Conservation (phyloP, 2,113 vertebrate genomes). For the Shinisaurus crocodilurus region DNA sequence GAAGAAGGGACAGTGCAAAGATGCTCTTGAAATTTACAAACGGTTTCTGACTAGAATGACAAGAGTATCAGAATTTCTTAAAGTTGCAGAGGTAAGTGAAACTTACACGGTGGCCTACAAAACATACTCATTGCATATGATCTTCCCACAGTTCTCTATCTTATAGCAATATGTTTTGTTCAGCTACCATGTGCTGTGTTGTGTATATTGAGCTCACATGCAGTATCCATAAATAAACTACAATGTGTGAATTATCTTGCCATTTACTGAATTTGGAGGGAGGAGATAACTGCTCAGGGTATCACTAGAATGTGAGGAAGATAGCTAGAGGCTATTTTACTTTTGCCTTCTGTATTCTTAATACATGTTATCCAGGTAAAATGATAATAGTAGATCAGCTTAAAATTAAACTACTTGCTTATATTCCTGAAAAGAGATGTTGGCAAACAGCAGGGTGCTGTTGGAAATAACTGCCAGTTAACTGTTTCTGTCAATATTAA, state of each 20-base stretch:
- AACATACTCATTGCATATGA: not conserved
- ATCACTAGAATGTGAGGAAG: not conserved
- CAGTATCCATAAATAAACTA: not conserved
- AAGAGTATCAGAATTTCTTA: slow-evolving; percentile 97
- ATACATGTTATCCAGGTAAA: not conserved
- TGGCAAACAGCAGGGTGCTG: not conserved
- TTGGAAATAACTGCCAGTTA: not conserved
- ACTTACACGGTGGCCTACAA: not conserved
- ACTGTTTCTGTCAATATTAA: too few species aligned
- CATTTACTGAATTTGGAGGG: not conserved
- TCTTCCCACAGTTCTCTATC: not conserved
- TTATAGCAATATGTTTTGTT: not conserved
- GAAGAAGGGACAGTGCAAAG: slow-evolving; percentile 99
- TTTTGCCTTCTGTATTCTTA: not conserved
- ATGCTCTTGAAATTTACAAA: slow-evolving; percentile 99
- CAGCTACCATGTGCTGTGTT: not conserved
- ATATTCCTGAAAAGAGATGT: not conserved
- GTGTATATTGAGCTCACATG: not conserved
- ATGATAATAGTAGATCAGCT: not conserved
- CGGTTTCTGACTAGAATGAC: slow-evolving; percentile 98
- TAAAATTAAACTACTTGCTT: not conserved
- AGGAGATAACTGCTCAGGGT: not conserved
- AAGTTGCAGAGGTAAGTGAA: slow-evolving; percentile 93
- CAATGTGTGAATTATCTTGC: not conserved
- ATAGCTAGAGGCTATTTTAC: not conserved